phyloP scores from a whole-genome alignment of 2,888 invertebrate species.

The Macaria liturata region DNA sequence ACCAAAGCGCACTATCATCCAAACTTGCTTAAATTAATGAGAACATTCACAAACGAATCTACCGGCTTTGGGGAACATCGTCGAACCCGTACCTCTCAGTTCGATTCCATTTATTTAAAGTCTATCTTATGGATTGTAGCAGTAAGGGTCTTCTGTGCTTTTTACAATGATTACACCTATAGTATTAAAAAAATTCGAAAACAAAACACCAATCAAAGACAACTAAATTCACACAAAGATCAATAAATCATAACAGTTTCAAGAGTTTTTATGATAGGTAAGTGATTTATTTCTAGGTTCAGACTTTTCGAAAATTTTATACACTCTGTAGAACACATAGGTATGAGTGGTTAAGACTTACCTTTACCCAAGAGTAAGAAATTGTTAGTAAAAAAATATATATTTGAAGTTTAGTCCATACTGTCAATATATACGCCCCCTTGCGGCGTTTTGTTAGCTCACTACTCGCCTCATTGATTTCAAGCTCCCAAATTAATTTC shows the following conservation, averaged over 20 bases:
- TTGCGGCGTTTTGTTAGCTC: conserved; percentile 15
- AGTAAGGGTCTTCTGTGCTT: conserved; percentile 4
- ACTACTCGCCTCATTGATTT: conserved; percentile 17
- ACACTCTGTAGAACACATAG: no score
- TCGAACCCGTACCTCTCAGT: conserved; percentile 13
- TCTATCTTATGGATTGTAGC: neutral
- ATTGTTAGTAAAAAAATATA: no score
- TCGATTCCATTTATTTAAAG: conserved; percentile 16
- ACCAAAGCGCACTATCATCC: conserved; percentile 2
- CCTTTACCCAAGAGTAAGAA: no score
- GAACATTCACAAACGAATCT: conserved; percentile 20
- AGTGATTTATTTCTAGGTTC: no score
- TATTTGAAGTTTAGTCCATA: conserved; percentile 1
- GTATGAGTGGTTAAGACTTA: no score
- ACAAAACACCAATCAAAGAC: no score
- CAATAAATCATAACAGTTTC: no score
- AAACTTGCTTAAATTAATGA: conserved; percentile 14
- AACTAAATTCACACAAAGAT: no score
- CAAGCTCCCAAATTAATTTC: conserved; percentile 20
- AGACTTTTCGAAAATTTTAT: no score
- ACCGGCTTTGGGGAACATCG: conserved; percentile 15
- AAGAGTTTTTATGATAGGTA: no score
- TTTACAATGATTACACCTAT: no score
- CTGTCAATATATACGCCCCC: neutral
- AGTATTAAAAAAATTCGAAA: no score